Evolutionary conservation across 2,797 vertebrate genomes (phyloP).

Genomic region (Anisognathus igniventris): DNA sequence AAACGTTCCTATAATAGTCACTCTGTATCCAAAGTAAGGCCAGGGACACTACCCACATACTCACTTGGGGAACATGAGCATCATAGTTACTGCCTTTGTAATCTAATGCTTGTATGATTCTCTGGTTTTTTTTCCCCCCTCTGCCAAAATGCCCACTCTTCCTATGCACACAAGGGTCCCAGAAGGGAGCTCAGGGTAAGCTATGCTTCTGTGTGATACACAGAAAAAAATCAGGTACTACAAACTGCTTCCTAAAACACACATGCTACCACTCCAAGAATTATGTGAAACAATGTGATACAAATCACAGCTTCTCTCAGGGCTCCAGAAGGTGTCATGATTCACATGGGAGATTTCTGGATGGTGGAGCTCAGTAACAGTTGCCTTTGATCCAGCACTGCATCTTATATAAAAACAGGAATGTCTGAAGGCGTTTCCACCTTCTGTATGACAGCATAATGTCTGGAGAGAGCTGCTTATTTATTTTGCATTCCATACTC

Average conservation of each 20-base stretch:
- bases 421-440: not conserved
- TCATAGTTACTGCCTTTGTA: not conserved
- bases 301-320: not conserved
- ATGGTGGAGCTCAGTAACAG: not conserved
- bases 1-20: not conserved
- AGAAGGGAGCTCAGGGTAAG: not conserved
- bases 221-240: not conserved
- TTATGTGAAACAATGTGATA: not conserved
- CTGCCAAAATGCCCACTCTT: not conserved
- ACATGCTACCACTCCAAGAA: rapidly evolving
- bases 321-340: not conserved
- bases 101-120: rapidly evolving
- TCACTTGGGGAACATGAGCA: not conserved
- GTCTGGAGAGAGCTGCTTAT: not conserved
- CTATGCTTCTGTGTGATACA: not conserved
- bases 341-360: not conserved
- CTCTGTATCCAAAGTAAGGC: not conserved
- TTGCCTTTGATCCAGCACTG: not conserved
- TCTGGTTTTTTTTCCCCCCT: rapidly evolving
- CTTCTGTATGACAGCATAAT: not conserved
- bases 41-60: not conserved
- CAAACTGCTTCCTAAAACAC: not conserved
- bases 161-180: not conserved
- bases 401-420: not conserved
- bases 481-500: not conserved